Base-by-base conservation (phyloP, 2,797 vertebrate genomes). In the Xenentodon cancila region DNA sequence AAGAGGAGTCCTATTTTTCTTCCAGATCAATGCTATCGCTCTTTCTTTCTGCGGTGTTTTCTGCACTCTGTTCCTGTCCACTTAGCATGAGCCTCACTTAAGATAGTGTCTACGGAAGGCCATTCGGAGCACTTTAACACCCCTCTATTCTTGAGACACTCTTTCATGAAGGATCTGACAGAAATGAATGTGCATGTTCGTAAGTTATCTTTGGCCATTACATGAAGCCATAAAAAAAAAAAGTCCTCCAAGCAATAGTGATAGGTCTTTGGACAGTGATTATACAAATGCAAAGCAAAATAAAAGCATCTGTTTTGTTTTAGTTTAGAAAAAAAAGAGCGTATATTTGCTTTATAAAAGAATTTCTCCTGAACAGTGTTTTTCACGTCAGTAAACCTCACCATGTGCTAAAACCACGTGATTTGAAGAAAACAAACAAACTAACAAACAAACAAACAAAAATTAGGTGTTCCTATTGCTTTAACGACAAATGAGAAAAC, bases 31-130 rank as follows among this genome's bases (percentile, higher is more conserved):
- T 86, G 88, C 84, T 85, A 91, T 91, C 88, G 84, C 63, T 54
- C 45, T 25, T 54, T 82, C 68, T 77, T 63, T 68, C 63, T 40
- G 46, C 25, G 7, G 73, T 60, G 69, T 69, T 78, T 77, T 81
- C 71, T 53, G 60, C 70, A 32, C 71, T 78, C 71, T 63, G 73
- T 71, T 86, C 84, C 66, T 72, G 79, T 84, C 82, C 84, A 78
- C 86, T 87, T 19, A 79, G 76, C 59, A 60, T 80, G 78, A 88
- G 83, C 89, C 84, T 84, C 84, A 86, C 89, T 92, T 72, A 75
- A 92, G 91, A 91, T 91, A 84, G 87, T 89, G 85, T 90, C 90
- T 89, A 67, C 53, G 71, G 72, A 89, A 91, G 81, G 80, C 76
- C 84, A 82, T 18, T 58, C 67, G 16, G 77, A 80, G 64, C 80